Evolutionary conservation across 1,140 invertebrate genomes (phyloP), one percentile per base, ranked within the genome.

Genomic region (Rhynchophorus ferrugineus): DNA sequence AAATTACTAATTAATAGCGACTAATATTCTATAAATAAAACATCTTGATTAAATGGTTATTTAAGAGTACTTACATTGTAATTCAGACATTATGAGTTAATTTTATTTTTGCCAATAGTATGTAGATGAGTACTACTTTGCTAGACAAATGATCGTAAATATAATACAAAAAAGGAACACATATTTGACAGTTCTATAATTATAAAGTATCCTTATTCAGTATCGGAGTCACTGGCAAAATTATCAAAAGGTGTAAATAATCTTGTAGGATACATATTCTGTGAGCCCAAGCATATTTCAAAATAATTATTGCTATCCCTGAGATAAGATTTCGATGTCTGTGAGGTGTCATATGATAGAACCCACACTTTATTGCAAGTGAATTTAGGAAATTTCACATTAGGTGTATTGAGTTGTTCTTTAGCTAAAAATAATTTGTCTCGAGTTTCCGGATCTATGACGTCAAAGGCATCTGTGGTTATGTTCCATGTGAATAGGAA

Each of bases 401-500:
- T 42, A 17, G 37, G 24, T 11, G 21, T 34, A 3, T 22, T 14
- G 3, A 34, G 43, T 44, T 44, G 43, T 11, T 66, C 57, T 19
- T 65, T 44, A 19, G 57, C 53, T 33, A 58, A 49, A 46, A 62
- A 60, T 6, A 68, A 39, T 58, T 65, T 61, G 9, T 48, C 57
- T 44, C 57, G 53, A 14, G 58, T 54, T 19, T 58, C 46, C 21
- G 60, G 49, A 41, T 67, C 65, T 7, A 70, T 58, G 16, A 70
- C 48, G 46, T 65, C 62, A 37, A 68, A 70, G 3, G 49, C 57
- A 41, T 70, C 64, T 20, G 61, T 66, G 41, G 56, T 56, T 24
- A 70, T 69, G 47, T 64, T 70, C 68, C 68, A 70, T 14, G 61
- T 57, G 52, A 70, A 69, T 14, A 68, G 46, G 33, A 64, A 67